Conservation (phyloP, 2,888 invertebrate genomes). For the Nematopogon swammerdamellus region DNA sequence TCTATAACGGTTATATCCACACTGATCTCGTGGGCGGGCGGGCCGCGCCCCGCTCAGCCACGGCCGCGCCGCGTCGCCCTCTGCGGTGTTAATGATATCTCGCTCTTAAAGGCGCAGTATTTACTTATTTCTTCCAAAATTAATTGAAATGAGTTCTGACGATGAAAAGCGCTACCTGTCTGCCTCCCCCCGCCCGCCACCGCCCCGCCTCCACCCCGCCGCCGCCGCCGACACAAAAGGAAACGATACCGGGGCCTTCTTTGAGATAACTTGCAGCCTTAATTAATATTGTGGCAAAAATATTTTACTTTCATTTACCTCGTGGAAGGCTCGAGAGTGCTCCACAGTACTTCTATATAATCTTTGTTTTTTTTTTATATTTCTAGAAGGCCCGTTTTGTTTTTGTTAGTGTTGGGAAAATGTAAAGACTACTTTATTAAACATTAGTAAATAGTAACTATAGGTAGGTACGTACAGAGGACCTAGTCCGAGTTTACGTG, state of each 20-base stretch:
- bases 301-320: neutral
- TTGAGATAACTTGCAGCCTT: slow-evolving; percentile 50
- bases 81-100: slow-evolving; percentile 52
- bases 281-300: slow-evolving; percentile 47
- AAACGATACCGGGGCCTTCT: slow-evolving; percentile 31
- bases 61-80: slow-evolving; percentile 14
- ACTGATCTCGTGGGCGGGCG: neutral
- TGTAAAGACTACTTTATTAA: too few species aligned
- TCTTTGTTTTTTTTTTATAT: too few species aligned
- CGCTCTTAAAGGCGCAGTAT: slow-evolving; percentile 51
- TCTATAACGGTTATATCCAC: too few species aligned
- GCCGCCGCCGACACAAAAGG: slow-evolving; percentile 32
- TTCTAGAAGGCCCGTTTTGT: too few species aligned
- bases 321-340: neutral
- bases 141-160: slow-evolving; percentile 56
- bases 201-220: neutral
- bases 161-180: slow-evolving; percentile 38
- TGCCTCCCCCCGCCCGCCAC: neutral
- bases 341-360: too few species aligned
- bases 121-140: slow-evolving; percentile 54
- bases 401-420: too few species aligned
- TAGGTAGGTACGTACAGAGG: too few species aligned
- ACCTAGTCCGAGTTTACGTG: too few species aligned
- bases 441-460: too few species aligned
- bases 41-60: slow-evolving; percentile 13